Evolutionary conservation across 2,113 vertebrate species (phyloP).

Genomic region (Azemiops feae): DNA sequence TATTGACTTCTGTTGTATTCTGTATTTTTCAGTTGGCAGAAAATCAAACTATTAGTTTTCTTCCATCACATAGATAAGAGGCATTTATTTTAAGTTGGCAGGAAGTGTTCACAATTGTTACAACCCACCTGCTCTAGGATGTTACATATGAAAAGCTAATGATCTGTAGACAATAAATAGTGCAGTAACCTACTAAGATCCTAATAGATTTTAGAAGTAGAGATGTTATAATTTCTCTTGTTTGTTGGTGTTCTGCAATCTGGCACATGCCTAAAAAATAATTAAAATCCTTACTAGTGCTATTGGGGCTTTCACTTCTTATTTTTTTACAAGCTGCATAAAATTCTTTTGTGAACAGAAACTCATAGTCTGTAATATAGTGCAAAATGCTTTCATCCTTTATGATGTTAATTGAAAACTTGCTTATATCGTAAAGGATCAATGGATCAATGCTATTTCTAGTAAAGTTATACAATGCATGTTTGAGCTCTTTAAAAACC

Average conservation of each 20-base stretch:
- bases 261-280: not conserved
- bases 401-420: not conserved
- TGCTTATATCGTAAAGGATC: not conserved
- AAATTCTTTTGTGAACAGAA: not conserved
- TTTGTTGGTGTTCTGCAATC: not conserved
- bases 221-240: not conserved
- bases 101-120: not conserved
- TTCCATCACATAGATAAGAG: not conserved
- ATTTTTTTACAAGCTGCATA: not conserved
- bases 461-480: not conserved
- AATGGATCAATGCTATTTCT: not conserved
- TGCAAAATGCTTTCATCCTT: not conserved
- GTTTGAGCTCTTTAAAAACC: not conserved
- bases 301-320: not conserved
- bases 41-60: not conserved
- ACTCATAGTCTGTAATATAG: not conserved
- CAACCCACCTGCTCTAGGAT: not conserved
- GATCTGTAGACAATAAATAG: not conserved
- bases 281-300: not conserved
- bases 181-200: not conserved
- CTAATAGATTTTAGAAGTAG: not conserved
- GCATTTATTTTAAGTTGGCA: not conserved
- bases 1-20: not conserved
- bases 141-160: not conserved
- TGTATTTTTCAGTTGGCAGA: not conserved